Evolutionary conservation across 2,888 invertebrate species (phyloP), one percentile per base, ranked within the genome.

Genomic region (Drosophila neutralis): DNA sequence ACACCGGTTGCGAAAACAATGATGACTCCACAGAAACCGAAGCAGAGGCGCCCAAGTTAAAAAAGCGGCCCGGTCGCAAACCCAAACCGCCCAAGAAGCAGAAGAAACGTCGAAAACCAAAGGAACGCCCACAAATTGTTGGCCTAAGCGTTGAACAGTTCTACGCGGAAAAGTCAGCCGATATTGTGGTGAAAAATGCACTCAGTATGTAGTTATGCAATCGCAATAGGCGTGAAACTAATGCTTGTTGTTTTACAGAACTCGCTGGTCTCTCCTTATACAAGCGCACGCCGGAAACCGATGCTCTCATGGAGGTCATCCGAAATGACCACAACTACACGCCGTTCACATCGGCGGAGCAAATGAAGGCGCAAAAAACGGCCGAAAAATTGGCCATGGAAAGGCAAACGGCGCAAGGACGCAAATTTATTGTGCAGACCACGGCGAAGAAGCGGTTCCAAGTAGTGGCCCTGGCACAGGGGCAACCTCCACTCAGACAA

Each of bases 241-340:
- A 59, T 56, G 27, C 51, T 73, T 33, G 18, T 24, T 68, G 0
- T 33, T 60, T 75, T 73, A 27, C 65, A 93, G 92, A 91, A 77
- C 83, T 91, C 27, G 93, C 93, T 36, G 93, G 93, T 0, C 80
- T 92, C 8, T 90, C 92, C 21, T 83, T 92, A n/a, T 82, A 90
- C 21, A 91, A 92, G 59, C 87, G 91, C 15, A 90, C 91, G 35
- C 90, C 92, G 10, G 92, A 93, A 61, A 86, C 89, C n/a, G 92
- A 93, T 59, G 92, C 93, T 24, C 82, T 91, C 49, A 57, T 92
- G 35, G 87, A 88, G 64, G 84, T 96, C 6, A 95, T 96, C 82
- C 95, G 95, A 88, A 95, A 97, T 93, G 97, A 97, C 92, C 97
- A 97, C 90, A 97, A 97, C 90, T 97, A 97, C 82, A 97, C 97